These are phyloP conservation scores for Mystacides longicornis DNA, from an alignment of 2,888 invertebrate genomes.

Conservation along the genomic window DNA sequence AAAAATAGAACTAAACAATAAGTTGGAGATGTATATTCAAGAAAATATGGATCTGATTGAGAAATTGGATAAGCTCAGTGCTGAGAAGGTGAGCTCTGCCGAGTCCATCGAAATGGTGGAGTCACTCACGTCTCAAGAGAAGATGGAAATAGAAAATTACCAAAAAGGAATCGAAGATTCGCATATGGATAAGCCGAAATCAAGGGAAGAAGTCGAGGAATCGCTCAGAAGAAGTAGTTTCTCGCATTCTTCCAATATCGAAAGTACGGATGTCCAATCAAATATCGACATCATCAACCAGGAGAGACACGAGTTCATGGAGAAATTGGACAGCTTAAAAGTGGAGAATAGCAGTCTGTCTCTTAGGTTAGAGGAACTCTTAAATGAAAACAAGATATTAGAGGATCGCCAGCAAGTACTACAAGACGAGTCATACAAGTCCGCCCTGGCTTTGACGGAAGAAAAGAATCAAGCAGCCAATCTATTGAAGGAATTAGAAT, in stretches of 20 bases:
- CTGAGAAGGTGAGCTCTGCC: conserved; percentile 65
- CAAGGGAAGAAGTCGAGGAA: conserved; percentile 6
- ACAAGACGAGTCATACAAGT: conserved; percentile 40
- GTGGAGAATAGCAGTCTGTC: conserved; percentile 52
- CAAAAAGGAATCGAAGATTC: conserved; percentile 46
- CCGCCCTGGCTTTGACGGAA: conserved; percentile 31
- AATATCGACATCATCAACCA: conserved; percentile 62
- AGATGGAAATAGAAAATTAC: conserved; percentile 60
- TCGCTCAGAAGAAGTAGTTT: conserved; percentile 10
- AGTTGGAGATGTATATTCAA: conserved; percentile 58
- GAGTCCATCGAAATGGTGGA: conserved; percentile 72
- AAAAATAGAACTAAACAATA: conserved; percentile 52
- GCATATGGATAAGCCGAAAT: conserved; percentile 24
- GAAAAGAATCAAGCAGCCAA: conserved; percentile 36
- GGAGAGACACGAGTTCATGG: conserved; percentile 62
- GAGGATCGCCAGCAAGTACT: too few relatives aligned
- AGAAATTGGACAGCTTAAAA: conserved; percentile 57
- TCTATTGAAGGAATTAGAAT: conserved; percentile 40
- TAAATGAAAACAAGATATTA: conserved; percentile 44
- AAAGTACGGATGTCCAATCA: conserved; percentile 57
- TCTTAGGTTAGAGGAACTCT: conserved; percentile 44
- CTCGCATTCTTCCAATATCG: conserved; percentile 32
- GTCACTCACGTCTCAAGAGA: conserved; percentile 61
- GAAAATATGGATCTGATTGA: conserved; percentile 69
- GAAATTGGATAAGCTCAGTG: conserved; percentile 64